Base-by-base conservation (phyloP, 2,113 vertebrate species). In the Oriolus oriolus region DNA sequence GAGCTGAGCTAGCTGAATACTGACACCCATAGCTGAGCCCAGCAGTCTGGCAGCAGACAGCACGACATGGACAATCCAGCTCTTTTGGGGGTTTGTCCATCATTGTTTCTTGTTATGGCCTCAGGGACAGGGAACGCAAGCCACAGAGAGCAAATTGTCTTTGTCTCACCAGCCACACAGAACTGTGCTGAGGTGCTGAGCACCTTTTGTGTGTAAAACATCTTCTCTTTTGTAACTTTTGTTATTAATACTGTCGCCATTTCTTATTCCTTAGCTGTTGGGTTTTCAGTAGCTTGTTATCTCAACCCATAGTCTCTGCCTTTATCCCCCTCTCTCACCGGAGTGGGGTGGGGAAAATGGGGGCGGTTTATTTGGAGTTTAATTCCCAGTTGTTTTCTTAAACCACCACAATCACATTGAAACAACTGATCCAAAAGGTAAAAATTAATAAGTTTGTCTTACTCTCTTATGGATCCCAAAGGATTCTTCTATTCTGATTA, bases 41-140 rank as follows among this genome's bases (percentile, higher is more conserved):
- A 44, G 63, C 1, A 0, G 11, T 10, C 53, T 22, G 31, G 11
- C 1, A 6, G 71, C 11, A 26, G 31, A 37, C 61, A 68, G 37
- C 10, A 11, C 0, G 0, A 52, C 21, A 18, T 1, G 37, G 37
- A 42, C 37, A 68, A 44, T 18, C 14, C 53, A 44, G 33, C 14
- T 37, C 37, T 68, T 44, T 18, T 1, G 9, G 33, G 26, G 6
- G 42, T 33, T 44, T 60, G 11, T 37, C 17, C 5, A 2, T 44
- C 37, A 18, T 2, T 15, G 27, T 15, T 37, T 52, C 63, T 33
- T 77, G 4, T 37, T 33, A 28, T 0, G 0, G 33, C 17, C 33
- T 59, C 37, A 18, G 33, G 9, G 14, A 52, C 1, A 2, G 44
- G 27, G 33, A 77, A 44, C 0, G 0, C 14, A 59, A 44, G 37